phyloP scores from a whole-genome alignment of 2,888 invertebrate species.

The Thymelicus lineola region DNA sequence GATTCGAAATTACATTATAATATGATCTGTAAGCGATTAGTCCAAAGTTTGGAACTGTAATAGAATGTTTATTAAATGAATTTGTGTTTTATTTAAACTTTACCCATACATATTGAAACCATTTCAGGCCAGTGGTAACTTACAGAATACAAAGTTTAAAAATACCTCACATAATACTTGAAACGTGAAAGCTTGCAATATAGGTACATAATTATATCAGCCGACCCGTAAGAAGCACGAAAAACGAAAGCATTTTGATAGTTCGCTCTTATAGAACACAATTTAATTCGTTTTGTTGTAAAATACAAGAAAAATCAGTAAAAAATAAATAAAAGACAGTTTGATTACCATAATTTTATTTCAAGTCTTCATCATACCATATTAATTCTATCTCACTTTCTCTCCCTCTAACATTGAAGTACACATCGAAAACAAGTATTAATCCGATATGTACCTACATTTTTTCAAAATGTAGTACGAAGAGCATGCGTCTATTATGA shows the following conservation, averaged over 20 bases:
- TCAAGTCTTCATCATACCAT: slow-evolving; percentile 45
- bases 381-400: slow-evolving; percentile 6
- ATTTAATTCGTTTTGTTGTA: too few species aligned
- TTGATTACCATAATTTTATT: slow-evolving; percentile 56
- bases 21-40: slow-evolving; percentile 65
- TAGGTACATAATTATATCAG: too few species aligned
- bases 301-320: too few species aligned
- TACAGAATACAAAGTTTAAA: too few species aligned
- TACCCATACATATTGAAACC: neutral
- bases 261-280: too few species aligned
- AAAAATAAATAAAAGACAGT: slow-evolving; percentile 41
- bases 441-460: slow-evolving; percentile 43
- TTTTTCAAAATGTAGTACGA: slow-evolving; percentile 55
- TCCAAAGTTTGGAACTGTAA: slow-evolving; percentile 61
- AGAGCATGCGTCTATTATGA: slow-evolving; percentile 51
- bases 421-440: slow-evolving; percentile 39
- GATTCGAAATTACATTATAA: slow-evolving; percentile 58
- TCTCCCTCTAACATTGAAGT: slow-evolving; percentile 22
- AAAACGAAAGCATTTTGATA: too few species aligned
- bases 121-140: too few species aligned
- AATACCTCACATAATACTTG: too few species aligned
- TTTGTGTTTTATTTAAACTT: slow-evolving; percentile 31
- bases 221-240: too few species aligned
- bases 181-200: too few species aligned
- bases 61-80: slow-evolving; percentile 63